These are phyloP conservation scores for Nannobrachium achirus DNA, from an alignment of 2,113 vertebrate species.

Conservation along the genomic window DNA sequence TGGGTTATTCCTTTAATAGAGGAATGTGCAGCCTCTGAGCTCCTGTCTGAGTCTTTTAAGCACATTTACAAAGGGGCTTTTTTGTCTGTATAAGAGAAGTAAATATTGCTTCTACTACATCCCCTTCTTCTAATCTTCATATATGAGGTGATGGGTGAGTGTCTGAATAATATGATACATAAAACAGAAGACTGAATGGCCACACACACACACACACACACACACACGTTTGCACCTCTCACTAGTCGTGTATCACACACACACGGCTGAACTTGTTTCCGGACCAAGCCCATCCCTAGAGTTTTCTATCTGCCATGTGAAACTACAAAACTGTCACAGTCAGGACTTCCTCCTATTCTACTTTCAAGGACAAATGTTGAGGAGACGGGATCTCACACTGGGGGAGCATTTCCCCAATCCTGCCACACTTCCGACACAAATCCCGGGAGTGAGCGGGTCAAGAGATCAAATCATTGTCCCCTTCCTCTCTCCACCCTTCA, in stretches of 20 bases:
- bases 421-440: constrained; percentile 66
- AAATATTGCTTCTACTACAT: too few relatives aligned
- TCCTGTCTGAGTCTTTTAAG: constrained; percentile 75
- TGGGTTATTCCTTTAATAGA: constrained; percentile 76
- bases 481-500: constrained; percentile 13
- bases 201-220: constrained; percentile 11
- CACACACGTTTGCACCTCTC: too few relatives aligned
- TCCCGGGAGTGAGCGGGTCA: constrained; percentile 53
- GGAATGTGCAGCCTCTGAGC: constrained; percentile 72
- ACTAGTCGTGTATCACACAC: too few relatives aligned
- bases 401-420: constrained; percentile 63
- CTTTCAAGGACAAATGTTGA: constrained; percentile 86
- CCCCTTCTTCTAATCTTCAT: constrained; percentile 6
- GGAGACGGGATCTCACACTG: constrained; percentile 83
- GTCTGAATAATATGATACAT: too few relatives aligned
- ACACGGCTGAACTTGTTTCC: constrained; percentile 51
- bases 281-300: constrained; percentile 72
- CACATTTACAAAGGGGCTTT: constrained; percentile 59
- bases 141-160: constrained; percentile 12
- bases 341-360: constrained; percentile 98
- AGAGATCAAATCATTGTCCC: constrained; percentile 59
- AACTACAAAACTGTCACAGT: constrained; percentile 93
- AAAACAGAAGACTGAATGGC: constrained; percentile 10
- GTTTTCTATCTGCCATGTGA: constrained; percentile 84
- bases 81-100: too few relatives aligned